Conservation (phyloP, 1,140 invertebrate genomes). For the Rhopalosiphum maidis region DNA sequence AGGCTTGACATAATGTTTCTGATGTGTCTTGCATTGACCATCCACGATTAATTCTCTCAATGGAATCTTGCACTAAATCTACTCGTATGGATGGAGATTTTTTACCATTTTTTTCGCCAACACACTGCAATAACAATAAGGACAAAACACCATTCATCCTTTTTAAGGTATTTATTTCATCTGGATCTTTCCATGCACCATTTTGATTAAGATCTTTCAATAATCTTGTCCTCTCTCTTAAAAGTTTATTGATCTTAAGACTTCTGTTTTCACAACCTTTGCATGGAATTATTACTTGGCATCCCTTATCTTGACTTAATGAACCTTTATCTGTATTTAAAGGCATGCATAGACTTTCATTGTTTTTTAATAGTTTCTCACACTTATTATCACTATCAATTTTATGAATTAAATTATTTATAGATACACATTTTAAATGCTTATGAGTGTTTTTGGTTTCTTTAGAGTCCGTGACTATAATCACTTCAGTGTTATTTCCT, state of each 20-base stretch:
- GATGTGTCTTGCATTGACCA: conserved; percentile 48
- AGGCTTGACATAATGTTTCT: conserved; percentile 1
- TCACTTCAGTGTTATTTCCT: conserved; percentile 39
- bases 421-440: not conserved
- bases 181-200: conserved; percentile 27
- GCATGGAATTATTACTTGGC: conserved; percentile 38
- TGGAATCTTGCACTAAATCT: conserved; percentile 18
- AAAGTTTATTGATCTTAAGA: conserved; percentile 52
- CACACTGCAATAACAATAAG: conserved; percentile 26
- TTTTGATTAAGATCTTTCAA: conserved; percentile 36
- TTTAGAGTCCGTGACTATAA: conserved; percentile 32
- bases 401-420: not conserved
- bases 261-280: conserved; percentile 44
- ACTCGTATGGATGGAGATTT: conserved; percentile 11
- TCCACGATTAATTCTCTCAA: conserved; percentile 29
- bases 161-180: not conserved
- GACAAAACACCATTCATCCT: conserved; percentile 51
- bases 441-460: not conserved
- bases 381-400: not conserved
- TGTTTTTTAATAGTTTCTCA: not conserved
- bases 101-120: conserved; percentile 38
- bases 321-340: not conserved
- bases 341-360: not conserved
- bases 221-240: conserved; percentile 38
- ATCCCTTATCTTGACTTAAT: conserved; percentile 9